Base-by-base conservation (phyloP, 2,888 invertebrate genomes). In the Formica aserva region DNA sequence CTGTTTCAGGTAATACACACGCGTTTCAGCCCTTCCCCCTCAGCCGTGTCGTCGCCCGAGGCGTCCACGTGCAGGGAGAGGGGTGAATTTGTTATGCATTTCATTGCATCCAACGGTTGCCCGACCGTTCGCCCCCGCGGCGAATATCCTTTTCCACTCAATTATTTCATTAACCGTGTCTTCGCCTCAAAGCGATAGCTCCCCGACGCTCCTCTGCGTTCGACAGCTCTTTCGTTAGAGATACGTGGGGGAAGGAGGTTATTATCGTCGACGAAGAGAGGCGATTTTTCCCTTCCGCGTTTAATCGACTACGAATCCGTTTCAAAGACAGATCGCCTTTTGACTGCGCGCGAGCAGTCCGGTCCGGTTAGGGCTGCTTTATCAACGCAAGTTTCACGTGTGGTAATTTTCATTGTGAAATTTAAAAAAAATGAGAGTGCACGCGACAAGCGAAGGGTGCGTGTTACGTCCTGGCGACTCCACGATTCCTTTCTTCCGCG, bases 81-180 rank as follows among this genome's bases (percentile, higher is more conserved):
- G 48, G 48, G n/a, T 52, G 26, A 63, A 83, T 83, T 78, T 76
- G 78, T 69, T 69, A 78, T 69, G 83, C 78, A 83, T 83, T 83
- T 77, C 41, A 67, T 78, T 78, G 78, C 82, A 82, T 66, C 45
- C 60, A 66, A 35, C 45, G 55, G n/a, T 48, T 38, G 67, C 26
- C 65, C 38, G 55, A 15, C 45, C 76, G 57, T 11, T 52, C 52
- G 45, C 18, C 63, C 65, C 65, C 52, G 55, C 32, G 78, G 71
- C 71, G 18, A 48, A n/a, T 80, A 80, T 62, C 72, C 60, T 35
- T 80, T 80, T 48, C 35, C 26, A 35, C 13, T 60, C 72, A 80
- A 80, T 80, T 80, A 80, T 80, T 72, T 80, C 60, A 71, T 80
- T 80, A 78, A 62, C 60, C 57, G 35, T 71, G 60, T 80, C 78